These are phyloP conservation scores for Phenacoccus solenopsis DNA, from an alignment of 1,140 invertebrate species.

Conservation along the genomic window DNA sequence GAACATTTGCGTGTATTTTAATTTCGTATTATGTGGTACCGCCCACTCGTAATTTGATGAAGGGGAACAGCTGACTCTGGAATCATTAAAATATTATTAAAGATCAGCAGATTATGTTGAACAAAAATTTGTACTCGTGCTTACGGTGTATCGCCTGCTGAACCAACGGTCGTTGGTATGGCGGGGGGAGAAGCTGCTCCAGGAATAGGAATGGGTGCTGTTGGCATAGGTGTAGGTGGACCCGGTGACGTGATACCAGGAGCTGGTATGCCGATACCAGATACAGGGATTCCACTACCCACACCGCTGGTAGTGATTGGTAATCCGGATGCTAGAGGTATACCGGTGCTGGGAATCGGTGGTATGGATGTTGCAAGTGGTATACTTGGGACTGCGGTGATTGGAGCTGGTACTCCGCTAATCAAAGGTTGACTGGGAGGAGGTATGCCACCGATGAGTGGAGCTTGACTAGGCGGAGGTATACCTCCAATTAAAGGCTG, in stretches of 20 bases:
- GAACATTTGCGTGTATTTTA: constrained; percentile 92
- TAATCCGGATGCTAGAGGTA: neutral
- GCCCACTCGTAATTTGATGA: constrained; percentile 52
- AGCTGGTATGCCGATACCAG: constrained; percentile 18
- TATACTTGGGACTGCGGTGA: neutral
- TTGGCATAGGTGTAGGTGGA: constrained; percentile 26
- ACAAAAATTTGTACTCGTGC: constrained; percentile 25
- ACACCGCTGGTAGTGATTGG: neutral
- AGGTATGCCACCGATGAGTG: too few relatives aligned
- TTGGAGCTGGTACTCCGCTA: neutral
- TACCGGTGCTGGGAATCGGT: neutral
- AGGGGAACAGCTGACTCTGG: neutral
- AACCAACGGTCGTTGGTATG: neutral
- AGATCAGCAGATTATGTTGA: too few relatives aligned
- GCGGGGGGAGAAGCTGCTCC: constrained; percentile 22
- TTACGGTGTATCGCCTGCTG: constrained; percentile 17
- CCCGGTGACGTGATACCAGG: constrained; percentile 16
- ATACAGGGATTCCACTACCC: too few relatives aligned
- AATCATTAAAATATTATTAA: neutral
- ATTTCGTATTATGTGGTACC: constrained; percentile 74
- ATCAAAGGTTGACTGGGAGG: neutral
- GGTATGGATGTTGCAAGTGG: neutral
- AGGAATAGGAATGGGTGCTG: constrained; percentile 23
- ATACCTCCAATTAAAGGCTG: neutral
- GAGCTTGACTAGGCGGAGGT: too few relatives aligned